Percentiles rank a stretch among this genome's conserved stretches.
These are phyloP conservation scores for Drosophila insularis DNA, from an alignment of 1,140 invertebrate genomes.

Conservation along the genomic window DNA sequence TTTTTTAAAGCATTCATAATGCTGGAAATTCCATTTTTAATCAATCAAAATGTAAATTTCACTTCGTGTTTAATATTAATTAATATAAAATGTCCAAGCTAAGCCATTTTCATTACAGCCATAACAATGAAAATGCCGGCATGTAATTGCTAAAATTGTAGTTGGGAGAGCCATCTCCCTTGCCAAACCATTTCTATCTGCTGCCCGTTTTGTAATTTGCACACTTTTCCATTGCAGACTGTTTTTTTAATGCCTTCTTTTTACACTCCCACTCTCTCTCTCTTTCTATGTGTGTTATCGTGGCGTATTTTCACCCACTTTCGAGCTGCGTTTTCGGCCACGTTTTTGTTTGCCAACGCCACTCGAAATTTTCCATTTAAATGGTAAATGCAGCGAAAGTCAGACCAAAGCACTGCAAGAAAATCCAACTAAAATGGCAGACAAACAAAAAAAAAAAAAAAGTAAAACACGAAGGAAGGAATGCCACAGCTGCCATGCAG, in stretches of 20 bases:
- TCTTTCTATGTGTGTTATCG: conserved; percentile 12
- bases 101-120: conserved; percentile 71
- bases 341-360: conserved; percentile 71
- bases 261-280: conserved; percentile 48
- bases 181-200: conserved; percentile 32
- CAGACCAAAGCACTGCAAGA: conserved; percentile 24
- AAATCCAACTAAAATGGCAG: conserved; percentile 20
- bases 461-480: conserved; percentile 21
- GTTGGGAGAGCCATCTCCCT: conserved; percentile 10
- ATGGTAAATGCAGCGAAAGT: conserved; percentile 56
- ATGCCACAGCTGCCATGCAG: conserved; percentile 22
- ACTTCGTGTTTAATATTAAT: conserved; percentile 72
- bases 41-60: conserved; percentile 77
- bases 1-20: conserved; percentile 8
- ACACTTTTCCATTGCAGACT: conserved; percentile 17
- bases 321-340: conserved; percentile 51
- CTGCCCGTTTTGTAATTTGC: conserved; percentile 28
- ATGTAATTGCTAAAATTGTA: conserved; percentile 72
- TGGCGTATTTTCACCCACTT: conserved; percentile 74
- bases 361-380: conserved; percentile 71
- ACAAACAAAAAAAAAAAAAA: conserved; percentile 3
- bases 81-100: conserved; percentile 70
- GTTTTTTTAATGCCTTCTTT: conserved; percentile 42
- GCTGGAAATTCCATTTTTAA: conserved; percentile 69
- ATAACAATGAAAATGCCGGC: conserved; percentile 71